Base-by-base conservation (phyloP, 2,888 invertebrate species). In the Philonicus albiceps region DNA sequence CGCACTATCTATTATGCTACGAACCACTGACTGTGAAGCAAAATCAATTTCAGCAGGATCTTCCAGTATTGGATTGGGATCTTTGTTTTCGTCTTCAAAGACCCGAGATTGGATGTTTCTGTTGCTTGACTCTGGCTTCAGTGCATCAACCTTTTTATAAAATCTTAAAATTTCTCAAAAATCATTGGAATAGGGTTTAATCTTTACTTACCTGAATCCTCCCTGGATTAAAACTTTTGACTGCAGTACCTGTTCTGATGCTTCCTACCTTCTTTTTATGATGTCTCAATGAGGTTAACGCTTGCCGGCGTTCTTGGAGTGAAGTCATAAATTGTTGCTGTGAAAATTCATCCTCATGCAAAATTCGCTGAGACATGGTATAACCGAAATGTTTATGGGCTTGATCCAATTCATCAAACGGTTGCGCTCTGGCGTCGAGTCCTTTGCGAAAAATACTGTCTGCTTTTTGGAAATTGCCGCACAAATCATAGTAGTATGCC, bases 401-500 rank as follows among this genome's bases (percentile, higher is more conserved):
- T 89, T 94, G 94, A 89, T 95, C 94, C 19, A 97, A 92, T 90
- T 96, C 95, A 88, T 97, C 96, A 55, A 94, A 92, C 0, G 98
- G 98, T 90, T 97, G 95, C 1, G 98, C 98, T 49, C 94, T 93
- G 84, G 95, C 95, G 76, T 94, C 93, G 73, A 97, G 93, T 1
- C 98, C 98, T 89, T 95, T 93, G 90, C 95, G 93, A 90, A 96
- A 97, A 31, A 98, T 95, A 89, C 95, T 94, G 91, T 97, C 96
- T 0, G 98, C 98, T 90, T 95, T 95, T 90, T 96, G 96, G 89
- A 94, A 95, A 93, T 98, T 97, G 34, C 96, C 96, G 76, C 94
- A 93, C 88, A 95, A 94, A 91, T 98, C 98, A 90, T 97, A 95
- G 89, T 96, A 96, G 90, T 96, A 96, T 0, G 98, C 97, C 97